A percentile compares a stretch with the other conserved stretches of the same genome.
Conservation (phyloP, 2,888 invertebrate species). For the Lycia hirtaria region DNA sequence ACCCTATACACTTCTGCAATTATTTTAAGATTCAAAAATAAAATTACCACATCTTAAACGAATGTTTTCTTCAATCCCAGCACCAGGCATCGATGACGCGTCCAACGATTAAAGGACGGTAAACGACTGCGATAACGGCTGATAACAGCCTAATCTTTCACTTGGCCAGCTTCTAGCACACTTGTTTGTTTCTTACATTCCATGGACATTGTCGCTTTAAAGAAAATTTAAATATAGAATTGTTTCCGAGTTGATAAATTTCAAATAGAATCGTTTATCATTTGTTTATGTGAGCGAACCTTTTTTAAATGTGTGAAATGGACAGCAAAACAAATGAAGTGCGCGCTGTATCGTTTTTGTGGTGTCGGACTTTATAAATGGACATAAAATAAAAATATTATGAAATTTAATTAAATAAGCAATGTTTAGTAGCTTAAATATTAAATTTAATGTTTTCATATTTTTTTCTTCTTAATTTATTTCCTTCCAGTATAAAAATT, state of each 20-base stretch:
- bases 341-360: background rate
- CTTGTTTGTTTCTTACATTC: slow-evolving; percentile 67
- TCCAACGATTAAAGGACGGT: slow-evolving; percentile 79
- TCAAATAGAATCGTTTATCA: background rate
- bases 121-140: slow-evolving; percentile 78
- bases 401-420: background rate
- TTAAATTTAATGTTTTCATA: too few species aligned
- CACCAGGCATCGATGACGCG: slow-evolving; percentile 74
- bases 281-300: background rate
- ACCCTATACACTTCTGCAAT: background rate
- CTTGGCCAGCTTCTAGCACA: slow-evolving; percentile 61
- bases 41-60: slow-evolving; percentile 33
- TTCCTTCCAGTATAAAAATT: background rate
- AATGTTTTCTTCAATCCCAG: slow-evolving; percentile 55
- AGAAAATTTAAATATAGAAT: slow-evolving; percentile 23
- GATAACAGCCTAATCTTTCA: slow-evolving; percentile 76
- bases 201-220: slow-evolving; percentile 45
- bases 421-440: too few species aligned
- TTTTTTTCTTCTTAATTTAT: background rate
- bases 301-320: slow-evolving; percentile 2
- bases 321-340: background rate
- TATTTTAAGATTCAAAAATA: background rate
- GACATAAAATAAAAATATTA: background rate
- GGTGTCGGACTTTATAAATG: background rate
- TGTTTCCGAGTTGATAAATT: background rate